Evolutionary conservation across 2,888 invertebrate genomes (phyloP).

Genomic region (Falcaria lacertinaria): DNA sequence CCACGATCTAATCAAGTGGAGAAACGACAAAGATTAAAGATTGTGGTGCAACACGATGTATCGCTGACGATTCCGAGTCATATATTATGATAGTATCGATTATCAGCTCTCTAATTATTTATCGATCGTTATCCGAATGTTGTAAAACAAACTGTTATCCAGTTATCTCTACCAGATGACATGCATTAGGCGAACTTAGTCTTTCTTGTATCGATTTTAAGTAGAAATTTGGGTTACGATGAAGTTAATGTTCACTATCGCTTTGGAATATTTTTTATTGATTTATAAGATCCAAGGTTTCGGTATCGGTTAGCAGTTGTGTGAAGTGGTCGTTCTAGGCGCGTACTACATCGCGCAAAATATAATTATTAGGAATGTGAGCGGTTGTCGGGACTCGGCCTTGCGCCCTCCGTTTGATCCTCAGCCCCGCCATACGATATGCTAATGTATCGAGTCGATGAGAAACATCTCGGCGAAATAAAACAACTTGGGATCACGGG

Average conservation of each 20-base stretch:
- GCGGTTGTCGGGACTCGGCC: too few relatives aligned
- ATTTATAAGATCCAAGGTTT: not conserved
- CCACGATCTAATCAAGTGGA: not conserved
- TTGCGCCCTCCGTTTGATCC: too few relatives aligned
- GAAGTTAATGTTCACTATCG: not conserved
- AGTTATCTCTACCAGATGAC: slow-evolving; percentile 14
- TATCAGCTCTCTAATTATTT: slow-evolving; percentile 29
- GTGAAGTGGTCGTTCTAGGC: not conserved
- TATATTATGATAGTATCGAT: slow-evolving; percentile 23
- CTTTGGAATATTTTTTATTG: not conserved
- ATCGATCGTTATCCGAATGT: slow-evolving; percentile 35
- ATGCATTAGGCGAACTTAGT: slow-evolving; percentile 3
- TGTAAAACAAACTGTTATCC: slow-evolving; percentile 34
- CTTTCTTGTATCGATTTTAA: slow-evolving; percentile 3
- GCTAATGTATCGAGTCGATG: too few relatives aligned
- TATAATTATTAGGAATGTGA: too few relatives aligned
- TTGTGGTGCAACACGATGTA: too few relatives aligned
- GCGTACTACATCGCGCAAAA: too few relatives aligned
- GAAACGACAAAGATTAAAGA: too few relatives aligned
- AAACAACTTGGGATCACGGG: too few relatives aligned
- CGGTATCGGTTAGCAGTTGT: not conserved
- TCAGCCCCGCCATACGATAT: too few relatives aligned
- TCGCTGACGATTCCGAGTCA: slow-evolving; percentile 21
- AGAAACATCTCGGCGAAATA: too few relatives aligned
- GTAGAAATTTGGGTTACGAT: slow-evolving; percentile 5